Conservation (phyloP, 1,140 invertebrate genomes). For the Andrena cerasifolii region DNA sequence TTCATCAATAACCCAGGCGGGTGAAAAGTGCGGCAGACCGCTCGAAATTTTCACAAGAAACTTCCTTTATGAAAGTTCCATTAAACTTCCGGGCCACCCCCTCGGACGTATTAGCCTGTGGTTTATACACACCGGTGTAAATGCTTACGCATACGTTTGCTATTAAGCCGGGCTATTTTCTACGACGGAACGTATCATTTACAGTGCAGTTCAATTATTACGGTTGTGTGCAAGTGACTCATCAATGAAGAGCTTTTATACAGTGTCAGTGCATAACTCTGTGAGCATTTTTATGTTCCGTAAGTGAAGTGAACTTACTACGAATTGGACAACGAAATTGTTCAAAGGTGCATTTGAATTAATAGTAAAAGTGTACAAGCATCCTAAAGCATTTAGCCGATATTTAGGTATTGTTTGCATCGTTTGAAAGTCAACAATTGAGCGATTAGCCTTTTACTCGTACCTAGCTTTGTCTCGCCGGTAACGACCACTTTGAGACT, state of each 20-base stretch:
- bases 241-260: background rate
- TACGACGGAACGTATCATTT: background rate
- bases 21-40: background rate
- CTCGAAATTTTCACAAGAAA: conserved; percentile 47
- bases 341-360: background rate
- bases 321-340: background rate
- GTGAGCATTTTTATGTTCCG: background rate
- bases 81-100: conserved; percentile 51
- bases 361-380: no score
- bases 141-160: conserved; percentile 54
- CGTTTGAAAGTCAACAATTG: background rate
- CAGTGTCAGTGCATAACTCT: background rate
- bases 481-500: conserved; percentile 52
- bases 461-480: conserved; percentile 13
- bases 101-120: conserved; percentile 56
- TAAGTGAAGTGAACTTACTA: background rate
- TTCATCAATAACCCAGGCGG: conserved; percentile 54
- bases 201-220: no score
- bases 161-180: background rate
- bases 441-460: conserved; percentile 34
- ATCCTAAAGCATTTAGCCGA: background rate
- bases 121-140: conserved; percentile 54
- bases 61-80: conserved; percentile 64
- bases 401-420: background rate
- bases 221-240: no score